These are phyloP conservation scores for Apistogramma diplotaenia DNA, from an alignment of 2,113 vertebrate genomes.

Conservation along the genomic window DNA sequence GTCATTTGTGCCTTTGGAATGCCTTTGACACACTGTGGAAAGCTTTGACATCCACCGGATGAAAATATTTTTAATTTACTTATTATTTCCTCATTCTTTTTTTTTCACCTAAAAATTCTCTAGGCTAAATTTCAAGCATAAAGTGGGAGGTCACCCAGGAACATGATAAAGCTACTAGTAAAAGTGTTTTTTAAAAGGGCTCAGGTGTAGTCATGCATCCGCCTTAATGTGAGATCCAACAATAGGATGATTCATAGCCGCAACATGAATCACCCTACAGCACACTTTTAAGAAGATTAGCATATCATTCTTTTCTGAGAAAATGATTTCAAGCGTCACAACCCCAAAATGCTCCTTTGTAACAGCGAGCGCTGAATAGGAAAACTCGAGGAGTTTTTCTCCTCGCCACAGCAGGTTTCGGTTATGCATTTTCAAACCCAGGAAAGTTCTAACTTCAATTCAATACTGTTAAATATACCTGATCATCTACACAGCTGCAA, in stretches of 20 bases:
- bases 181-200: not conserved
- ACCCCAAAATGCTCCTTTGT: not conserved
- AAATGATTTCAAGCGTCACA: constrained; percentile 9
- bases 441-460: not conserved
- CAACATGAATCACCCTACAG: not conserved
- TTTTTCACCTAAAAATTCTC: not conserved
- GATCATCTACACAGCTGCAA: not conserved
- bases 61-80: not conserved
- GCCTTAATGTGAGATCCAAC: constrained; percentile 28
- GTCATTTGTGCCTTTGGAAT: not conserved
- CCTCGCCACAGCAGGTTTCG: not conserved
- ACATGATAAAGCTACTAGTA: not conserved
- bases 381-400: not conserved
- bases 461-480: not conserved
- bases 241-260: not conserved
- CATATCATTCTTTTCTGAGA: constrained; percentile 1
- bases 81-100: not conserved
- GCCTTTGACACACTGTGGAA: not conserved
- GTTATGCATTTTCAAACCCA: not conserved
- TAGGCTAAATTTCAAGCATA: constrained; percentile 10
- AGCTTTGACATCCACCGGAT: not conserved
- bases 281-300: constrained; percentile 1
- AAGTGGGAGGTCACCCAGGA: not conserved
- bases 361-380: not conserved
- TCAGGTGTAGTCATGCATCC: constrained; percentile 1